Evolutionary conservation across 2,888 invertebrate genomes (phyloP), one percentile per base, ranked within the genome.

Genomic region (Chaetoderma sp.): DNA sequence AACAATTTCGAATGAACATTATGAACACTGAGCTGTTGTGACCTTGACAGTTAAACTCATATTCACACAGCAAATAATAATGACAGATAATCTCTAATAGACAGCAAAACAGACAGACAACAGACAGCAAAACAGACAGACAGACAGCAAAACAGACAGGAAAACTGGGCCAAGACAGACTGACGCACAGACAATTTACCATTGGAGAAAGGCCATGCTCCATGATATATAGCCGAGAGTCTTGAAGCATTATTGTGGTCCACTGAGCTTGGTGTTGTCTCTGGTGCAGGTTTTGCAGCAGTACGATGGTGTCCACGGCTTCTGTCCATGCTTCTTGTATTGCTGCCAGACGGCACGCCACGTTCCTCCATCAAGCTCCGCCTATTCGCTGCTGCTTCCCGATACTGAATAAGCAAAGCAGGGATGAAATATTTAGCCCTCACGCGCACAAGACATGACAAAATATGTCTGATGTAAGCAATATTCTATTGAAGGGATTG

Each of bases 121-220:
- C n/a, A n/a, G n/a, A n/a, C n/a, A n/a, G n/a, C n/a, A n/a, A n/a
- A n/a, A n/a, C n/a, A n/a, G n/a, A n/a, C n/a, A n/a, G n/a, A n/a
- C n/a, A n/a, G n/a, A n/a, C n/a, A 27, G 45, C 6, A 23, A 23
- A 28, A 47, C n/a, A 25, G 23, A 18, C 13, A 16, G 18, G 21
- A 52, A 13, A n/a, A n/a, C 1, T 13, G 23, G 16, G 13, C 30
- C 21, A 54, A 6, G 6, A 52, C 8, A 60, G 4, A 18, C 8
- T 33, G 21, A 13, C 21, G 33, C 6, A 6, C 2, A 60, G 18
- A 33, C 25, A 52, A 0, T 6, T 45, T 64, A 82, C 81, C 81
- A 77, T 78, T 88, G 78, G 89, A 90, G 45, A 90, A 88, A 5
- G 90, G 90, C 91, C 91, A 91, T 16, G 90, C 89, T n/a, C 90